Conservation (phyloP, 2,113 vertebrate species). For the Condylura cristata region DNA sequence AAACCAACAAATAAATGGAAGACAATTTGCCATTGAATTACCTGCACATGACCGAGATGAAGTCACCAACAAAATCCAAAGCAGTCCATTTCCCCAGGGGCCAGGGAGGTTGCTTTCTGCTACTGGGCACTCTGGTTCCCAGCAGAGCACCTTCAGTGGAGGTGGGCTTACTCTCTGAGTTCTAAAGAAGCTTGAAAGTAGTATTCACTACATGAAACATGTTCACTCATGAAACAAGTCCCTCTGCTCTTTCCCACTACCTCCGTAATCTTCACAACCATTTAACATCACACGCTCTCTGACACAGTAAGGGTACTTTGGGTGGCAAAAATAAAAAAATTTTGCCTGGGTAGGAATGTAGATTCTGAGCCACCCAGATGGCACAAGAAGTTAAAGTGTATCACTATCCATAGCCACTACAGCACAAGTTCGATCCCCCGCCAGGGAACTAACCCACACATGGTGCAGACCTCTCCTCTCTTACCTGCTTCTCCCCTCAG, state of each 20-base stretch:
- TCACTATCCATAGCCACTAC: too few species aligned
- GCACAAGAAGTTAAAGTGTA: too few species aligned
- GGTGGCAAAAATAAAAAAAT: background rate
- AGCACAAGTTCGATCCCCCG: too few species aligned
- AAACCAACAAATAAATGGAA: background rate
- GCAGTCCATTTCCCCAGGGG: background rate
- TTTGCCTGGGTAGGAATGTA: slow-evolving; percentile 1
- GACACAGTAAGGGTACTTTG: background rate
- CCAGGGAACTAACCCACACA: too few species aligned
- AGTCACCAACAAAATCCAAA: background rate
- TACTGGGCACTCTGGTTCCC: background rate
- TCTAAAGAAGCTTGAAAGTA: background rate
- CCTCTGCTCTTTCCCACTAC: background rate
- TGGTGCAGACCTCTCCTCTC: too few species aligned
- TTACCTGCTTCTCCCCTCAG: too few species aligned
- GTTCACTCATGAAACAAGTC: background rate
- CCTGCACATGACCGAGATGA: background rate
- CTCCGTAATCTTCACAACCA: background rate
- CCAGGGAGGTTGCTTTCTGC: background rate
- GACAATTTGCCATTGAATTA: background rate
- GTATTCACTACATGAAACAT: background rate
- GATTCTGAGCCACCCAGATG: too few species aligned
- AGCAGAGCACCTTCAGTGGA: background rate
- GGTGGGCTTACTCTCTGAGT: background rate
- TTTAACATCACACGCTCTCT: background rate